Base-by-base conservation (phyloP, 2,113 vertebrate species). In the Chaetorhynchus papuensis region DNA sequence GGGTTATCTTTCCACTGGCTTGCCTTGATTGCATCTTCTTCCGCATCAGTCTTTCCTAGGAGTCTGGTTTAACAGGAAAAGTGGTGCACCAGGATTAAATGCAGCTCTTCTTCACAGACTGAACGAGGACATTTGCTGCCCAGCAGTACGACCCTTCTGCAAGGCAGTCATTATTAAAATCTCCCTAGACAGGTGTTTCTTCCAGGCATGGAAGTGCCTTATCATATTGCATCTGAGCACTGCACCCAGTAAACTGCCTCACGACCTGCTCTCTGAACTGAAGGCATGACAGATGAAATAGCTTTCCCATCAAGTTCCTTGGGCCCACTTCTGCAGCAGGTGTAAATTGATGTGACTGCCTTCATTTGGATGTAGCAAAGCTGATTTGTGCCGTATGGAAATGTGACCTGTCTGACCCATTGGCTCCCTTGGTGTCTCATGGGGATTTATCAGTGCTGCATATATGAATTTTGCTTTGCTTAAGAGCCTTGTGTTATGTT, bases 51-150 rank as follows among this genome's bases (percentile, higher is more conserved):
- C 96, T 82, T 96, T 72, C 88, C 96, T 93, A 76, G 94, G 90
- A 95, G 90, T 93, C 96, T 84, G 92, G 96, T 97, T 84, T 93
- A 75, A 71, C 96, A 96, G 95, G 96, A 97, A 96, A 92, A 88
- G 94, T 86, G 44, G 49, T 64, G 77, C 88, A 71, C 79, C 64
- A 64, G 76, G 44, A 64, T 72, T 68, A 77, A 85, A 70, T 28
- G 72, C 65, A 81, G 72, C 68, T 87, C 60, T 80, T 78, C 85
- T 82, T 70, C 80, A 50, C 28, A 68, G 72, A 45, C 76, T 45
- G 61, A 81, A 39, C 1, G 19, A 69, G 69, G 77, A 84, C 76
- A 8, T 79, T 89, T 75, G 53, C 90, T 94, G 86, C 69, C 90
- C 90, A 89, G 2, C 45, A 41, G n/a, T 31, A 64, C 0, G 83